Base-by-base conservation (phyloP, 2,113 vertebrate species). In the Rhombomys opimus region DNA sequence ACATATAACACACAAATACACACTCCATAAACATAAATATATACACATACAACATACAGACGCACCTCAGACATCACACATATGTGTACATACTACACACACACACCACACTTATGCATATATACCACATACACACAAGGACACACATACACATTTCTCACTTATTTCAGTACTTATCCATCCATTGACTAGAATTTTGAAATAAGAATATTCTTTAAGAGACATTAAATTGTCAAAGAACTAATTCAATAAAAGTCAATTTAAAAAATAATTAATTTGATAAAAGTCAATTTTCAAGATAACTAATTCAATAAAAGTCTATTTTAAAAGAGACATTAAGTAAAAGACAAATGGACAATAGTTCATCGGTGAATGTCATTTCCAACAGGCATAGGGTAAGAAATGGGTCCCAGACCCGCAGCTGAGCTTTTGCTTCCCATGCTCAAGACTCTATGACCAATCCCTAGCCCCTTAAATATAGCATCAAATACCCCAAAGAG, bases 101-200 rank as follows among this genome's bases (percentile, higher is more conserved):
- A 41, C 14, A 85, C 8, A 85, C 10, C 23, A 57, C 23, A 61
- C 57, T 30, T 25, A 84, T 27, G 23, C 22, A n/a, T n/a, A 84
- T 27, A 25, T 61, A 27, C 25, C 38, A 86, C 41, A 87, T 12
- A 23, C 75, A 61, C 22, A 82, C 70, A 82, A 7, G n/a, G 9
- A 32, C 52, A 81, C 4, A 81, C 10, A 25, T 20, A 81, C 11
- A 59, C 8, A 59, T 2, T 38, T 12, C 41, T 38, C 54, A 41
- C 5, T 23, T 57, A 95, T 63, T 82, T 96, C 5, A 3, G 15
- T 89, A 82, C 92, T 87, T 89, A 93, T 68, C 30, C 30, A 90
- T 93, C 7, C 4, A 59, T 7, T 89, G 25, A 87, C 50, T 68
- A 92, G 35, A 87, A 95, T 22, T n/a, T 94, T 22, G 46, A 15